Evolutionary conservation across 1,140 invertebrate species (phyloP), one percentile per base, ranked within the genome.

Genomic region (Muscidifurax raptorellus): DNA sequence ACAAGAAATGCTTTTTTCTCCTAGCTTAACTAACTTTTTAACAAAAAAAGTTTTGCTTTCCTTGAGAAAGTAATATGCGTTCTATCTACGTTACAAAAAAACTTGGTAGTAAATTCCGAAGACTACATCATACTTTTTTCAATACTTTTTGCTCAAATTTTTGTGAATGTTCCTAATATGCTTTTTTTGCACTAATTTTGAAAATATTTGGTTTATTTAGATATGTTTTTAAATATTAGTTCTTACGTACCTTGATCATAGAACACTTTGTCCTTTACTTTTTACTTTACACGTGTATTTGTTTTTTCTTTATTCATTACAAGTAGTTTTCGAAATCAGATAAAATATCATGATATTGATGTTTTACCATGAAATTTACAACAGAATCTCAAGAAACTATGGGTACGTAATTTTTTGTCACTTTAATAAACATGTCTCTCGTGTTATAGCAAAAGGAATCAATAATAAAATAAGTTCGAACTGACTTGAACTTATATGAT

Each of bases 351-450:
- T 25, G 47, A 71, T 27, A 30, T 36, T 32, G 40, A 66, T 67
- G 12, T 47, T 66, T 66, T 76, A 40, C 52, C 28, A 76, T 22
- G 25, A 71, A 52, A 76, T 76, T 18, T 76, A 28, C 72, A 44
- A 77, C 44, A 9, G 44, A 22, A 83, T 52, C 22, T 71, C 75
- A 79, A 27, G 66, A 28, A 80, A 40, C 27, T 64, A 79, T 74
- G n/a, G 83, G 83, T 84, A 84, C 28, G 83, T 84, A 84, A 84
- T 74, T 64, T 79, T n/a, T 67, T n/a, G 27, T 52, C 25, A 25
- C 78, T 30, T 28, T 80, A 72, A 27, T 66, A 7, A n/a, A 6
- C 4, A n/a, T 59, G n/a, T n/a, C 52, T 59, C 18, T 5, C 52
- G 1, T n/a, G 5, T 22, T 18, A 22, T n/a, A 59, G 52, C 52